These are phyloP conservation scores for Oreotrochilus melanogaster DNA, from an alignment of 2,113 vertebrate species.

Conservation along the genomic window DNA sequence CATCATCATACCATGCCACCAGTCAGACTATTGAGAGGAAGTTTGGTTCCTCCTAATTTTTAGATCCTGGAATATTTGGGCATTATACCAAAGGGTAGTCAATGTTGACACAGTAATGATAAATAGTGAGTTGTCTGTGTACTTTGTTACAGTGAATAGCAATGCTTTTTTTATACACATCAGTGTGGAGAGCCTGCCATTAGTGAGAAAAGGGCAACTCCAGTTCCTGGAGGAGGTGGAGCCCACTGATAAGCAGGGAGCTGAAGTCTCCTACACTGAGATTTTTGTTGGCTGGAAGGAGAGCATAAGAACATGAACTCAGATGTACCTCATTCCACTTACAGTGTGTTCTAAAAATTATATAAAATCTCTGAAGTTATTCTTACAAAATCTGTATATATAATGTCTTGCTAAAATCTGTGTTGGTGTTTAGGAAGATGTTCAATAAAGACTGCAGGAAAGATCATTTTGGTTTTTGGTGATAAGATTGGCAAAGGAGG, in stretches of 20 bases:
- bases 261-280: background rate
- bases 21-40: background rate
- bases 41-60: background rate
- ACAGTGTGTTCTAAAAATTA: background rate
- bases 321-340: background rate
- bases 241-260: background rate
- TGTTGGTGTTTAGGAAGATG: background rate
- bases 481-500: background rate
- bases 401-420: background rate
- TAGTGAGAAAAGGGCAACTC: background rate
- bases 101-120: background rate
- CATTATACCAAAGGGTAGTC: background rate
- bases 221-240: background rate
- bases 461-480: background rate
- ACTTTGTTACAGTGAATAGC: background rate
- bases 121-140: background rate
- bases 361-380: background rate
- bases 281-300: background rate
- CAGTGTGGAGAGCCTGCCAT: background rate
- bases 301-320: background rate
- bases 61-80: background rate
- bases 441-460: background rate
- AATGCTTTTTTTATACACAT: background rate
- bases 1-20: accelerated
- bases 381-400: background rate